Conservation (phyloP, 2,797 vertebrate species). For the Podargus strigoides region DNA sequence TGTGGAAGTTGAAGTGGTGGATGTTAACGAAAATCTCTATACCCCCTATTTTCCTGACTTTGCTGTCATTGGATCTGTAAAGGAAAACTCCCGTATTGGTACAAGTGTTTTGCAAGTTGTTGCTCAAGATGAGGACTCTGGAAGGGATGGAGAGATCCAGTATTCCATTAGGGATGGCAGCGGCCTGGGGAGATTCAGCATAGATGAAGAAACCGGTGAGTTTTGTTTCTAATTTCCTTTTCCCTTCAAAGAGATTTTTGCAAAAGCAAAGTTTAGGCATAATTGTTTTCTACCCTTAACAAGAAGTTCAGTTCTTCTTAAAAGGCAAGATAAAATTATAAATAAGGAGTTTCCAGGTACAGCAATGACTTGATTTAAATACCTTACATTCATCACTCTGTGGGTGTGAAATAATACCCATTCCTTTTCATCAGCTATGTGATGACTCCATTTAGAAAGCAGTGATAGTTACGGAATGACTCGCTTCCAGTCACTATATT, state of each 20-base stretch:
- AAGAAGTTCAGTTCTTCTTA: not conserved
- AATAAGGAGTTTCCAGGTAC: not conserved
- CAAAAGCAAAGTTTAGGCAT: not conserved
- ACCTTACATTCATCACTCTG: not conserved
- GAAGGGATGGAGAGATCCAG: slow-evolving; percentile 92
- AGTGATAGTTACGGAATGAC: not conserved
- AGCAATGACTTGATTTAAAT: not conserved
- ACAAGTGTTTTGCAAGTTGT: slow-evolving; percentile 89
- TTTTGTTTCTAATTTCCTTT: not conserved
- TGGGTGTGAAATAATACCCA: not conserved
- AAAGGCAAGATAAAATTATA: not conserved
- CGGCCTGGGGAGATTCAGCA: slow-evolving; percentile 91
- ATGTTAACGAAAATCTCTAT: slow-evolving; percentile 96
- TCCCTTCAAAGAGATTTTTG: not conserved
- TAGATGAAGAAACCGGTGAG: slow-evolving; percentile 94
- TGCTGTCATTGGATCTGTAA: slow-evolving; percentile 85
- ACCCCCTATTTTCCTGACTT: slow-evolving; percentile 91
- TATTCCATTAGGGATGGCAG: slow-evolving; percentile 95
- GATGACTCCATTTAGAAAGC: slow-evolving; percentile 13
- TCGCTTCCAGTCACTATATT: not conserved
- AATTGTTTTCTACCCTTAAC: not conserved
- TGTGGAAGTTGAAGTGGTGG: slow-evolving; percentile 94
- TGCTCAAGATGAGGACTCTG: slow-evolving; percentile 87
- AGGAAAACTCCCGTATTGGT: slow-evolving; percentile 89
- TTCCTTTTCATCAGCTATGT: not conserved